Percentiles rank a stretch among this genome's conserved stretches.
Conservation (phyloP, 1,140 invertebrate species). For the Monochamus saltuarius region DNA sequence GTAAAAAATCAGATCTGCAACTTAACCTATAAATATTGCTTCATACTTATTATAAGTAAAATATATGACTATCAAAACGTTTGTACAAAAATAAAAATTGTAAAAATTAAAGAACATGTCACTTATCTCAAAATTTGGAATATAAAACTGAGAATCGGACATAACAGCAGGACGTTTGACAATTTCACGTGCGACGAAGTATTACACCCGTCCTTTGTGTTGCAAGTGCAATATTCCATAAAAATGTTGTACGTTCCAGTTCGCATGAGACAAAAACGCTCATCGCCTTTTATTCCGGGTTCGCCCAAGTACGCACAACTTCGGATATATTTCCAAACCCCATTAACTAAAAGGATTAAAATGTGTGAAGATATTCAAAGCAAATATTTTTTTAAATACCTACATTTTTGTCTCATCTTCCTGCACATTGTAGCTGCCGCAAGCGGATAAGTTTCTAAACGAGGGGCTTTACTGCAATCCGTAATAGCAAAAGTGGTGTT, state of each 20-base stretch:
- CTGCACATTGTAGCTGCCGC: constrained; percentile 83
- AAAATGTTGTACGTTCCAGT: constrained; percentile 92
- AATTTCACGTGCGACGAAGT: constrained; percentile 47
- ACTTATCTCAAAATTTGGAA: too few relatives aligned
- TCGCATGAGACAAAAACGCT: constrained; percentile 86
- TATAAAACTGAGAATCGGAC: neutral
- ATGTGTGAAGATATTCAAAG: neutral
- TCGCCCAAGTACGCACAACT: constrained; percentile 89
- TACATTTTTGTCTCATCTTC: constrained; percentile 91
- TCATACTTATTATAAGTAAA: too few relatives aligned
- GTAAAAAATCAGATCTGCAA: too few relatives aligned
- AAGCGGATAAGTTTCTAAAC: constrained; percentile 67
- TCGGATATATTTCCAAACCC: constrained; percentile 86
- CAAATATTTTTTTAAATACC: too few relatives aligned
- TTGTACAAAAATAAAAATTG: too few relatives aligned
- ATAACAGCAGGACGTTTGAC: constrained; percentile 23
- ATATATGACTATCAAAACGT: too few relatives aligned
- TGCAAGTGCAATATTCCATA: constrained; percentile 91
- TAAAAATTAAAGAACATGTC: too few relatives aligned
- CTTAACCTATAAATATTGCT: too few relatives aligned
- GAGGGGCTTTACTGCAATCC: constrained; percentile 72
- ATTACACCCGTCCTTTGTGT: constrained; percentile 91
- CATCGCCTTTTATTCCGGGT: constrained; percentile 85
- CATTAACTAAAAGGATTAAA: constrained; percentile 67
- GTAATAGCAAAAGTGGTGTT: constrained; percentile 84